phyloP scores from a whole-genome alignment of 2,888 invertebrate species.

The Nysson spinosus region DNA sequence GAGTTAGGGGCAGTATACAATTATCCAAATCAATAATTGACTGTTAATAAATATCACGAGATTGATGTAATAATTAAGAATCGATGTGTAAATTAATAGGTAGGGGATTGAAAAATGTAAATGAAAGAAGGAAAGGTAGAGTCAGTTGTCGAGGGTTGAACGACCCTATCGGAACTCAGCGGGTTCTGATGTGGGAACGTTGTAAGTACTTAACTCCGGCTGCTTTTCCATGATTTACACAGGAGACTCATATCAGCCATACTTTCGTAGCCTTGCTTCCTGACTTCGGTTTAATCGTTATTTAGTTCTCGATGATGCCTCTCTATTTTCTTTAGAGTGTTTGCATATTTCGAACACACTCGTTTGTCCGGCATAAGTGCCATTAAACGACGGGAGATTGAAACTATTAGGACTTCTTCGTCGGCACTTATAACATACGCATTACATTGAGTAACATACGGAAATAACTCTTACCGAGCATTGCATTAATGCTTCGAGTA shows the following conservation, averaged over 20 bases:
- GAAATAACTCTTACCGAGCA: too few species aligned
- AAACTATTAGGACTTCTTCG: conserved; percentile 7
- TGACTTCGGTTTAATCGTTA: conserved; percentile 29
- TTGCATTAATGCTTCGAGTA: too few species aligned
- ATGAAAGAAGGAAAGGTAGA: conserved; percentile 10
- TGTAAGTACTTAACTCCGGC: conserved; percentile 68
- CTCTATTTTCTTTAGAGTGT: conserved; percentile 5
- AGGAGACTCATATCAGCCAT: conserved; percentile 35
- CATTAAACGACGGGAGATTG: neutral
- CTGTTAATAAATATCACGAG: too few species aligned
- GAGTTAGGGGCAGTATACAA: too few species aligned
- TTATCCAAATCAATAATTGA: too few species aligned
- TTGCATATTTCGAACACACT: conserved; percentile 34
- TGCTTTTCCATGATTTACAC: conserved; percentile 62
- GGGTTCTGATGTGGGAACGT: conserved; percentile 69
- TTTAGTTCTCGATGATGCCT: conserved; percentile 16
- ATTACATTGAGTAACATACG: too few species aligned
- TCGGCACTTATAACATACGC: neutral
- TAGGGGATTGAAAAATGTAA: conserved; percentile 23
- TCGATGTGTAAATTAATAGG: neutral
- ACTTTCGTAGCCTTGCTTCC: conserved; percentile 38
- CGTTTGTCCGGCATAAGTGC: conserved; percentile 7
- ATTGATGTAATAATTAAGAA: too few species aligned
- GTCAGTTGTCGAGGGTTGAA: conserved; percentile 42
- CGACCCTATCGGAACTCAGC: conserved; percentile 63